Conservation (phyloP, 2,113 vertebrate genomes). For the Apteryx mantelli region DNA sequence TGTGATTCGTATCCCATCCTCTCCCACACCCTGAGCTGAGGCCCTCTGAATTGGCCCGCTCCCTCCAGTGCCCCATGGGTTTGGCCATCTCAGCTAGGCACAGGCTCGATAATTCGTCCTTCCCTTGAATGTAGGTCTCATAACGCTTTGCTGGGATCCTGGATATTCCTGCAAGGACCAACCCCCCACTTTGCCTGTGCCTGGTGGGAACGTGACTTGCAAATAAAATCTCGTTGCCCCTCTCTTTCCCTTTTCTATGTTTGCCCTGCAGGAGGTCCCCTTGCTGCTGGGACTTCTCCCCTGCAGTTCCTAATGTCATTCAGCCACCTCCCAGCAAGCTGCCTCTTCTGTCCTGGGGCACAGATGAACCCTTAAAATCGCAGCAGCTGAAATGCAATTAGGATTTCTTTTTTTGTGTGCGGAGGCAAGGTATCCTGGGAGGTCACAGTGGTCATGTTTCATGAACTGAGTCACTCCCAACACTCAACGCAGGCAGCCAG, state of each 20-base stretch:
- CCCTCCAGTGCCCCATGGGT: not conserved
- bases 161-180: not conserved
- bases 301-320: not conserved
- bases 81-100: not conserved
- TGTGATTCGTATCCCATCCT: not conserved
- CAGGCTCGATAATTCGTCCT: not conserved
- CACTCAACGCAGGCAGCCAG: rapidly evolving
- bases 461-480: not conserved
- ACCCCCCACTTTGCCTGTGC: not conserved
- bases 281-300: not conserved
- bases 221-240: not conserved
- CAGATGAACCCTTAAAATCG: not conserved
- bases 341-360: not conserved
- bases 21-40: not conserved
- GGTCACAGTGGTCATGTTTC: not conserved
- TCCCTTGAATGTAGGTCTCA: not conserved
- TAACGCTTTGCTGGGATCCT: not conserved
- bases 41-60: not conserved
- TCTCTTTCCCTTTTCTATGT: not conserved
- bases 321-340: not conserved
- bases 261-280: not conserved
- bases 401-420: too few relatives aligned
- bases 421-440: not conserved
- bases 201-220: not conserved
- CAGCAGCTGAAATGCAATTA: not conserved